These are phyloP conservation scores for Protobothrops flavoviridis DNA, from an alignment of 2,113 vertebrate genomes.

Conservation along the genomic window DNA sequence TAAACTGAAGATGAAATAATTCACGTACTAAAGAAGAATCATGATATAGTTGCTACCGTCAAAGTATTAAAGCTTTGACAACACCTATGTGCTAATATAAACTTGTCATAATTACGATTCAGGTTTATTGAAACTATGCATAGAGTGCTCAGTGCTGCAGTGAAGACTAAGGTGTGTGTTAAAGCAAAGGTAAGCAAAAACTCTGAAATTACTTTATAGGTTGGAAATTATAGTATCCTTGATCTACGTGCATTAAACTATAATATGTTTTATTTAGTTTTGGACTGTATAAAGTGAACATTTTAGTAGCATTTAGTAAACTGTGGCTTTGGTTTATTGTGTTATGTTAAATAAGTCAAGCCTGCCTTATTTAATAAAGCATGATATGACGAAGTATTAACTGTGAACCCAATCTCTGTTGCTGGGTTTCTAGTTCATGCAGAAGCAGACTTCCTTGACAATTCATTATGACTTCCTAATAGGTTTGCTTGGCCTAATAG, in stretches of 20 bases:
- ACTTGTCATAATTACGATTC: not conserved
- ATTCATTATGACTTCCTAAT: not conserved
- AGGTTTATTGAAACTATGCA: constrained; percentile 5
- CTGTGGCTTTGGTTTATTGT: not conserved
- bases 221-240: not conserved
- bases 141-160: not conserved
- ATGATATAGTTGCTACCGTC: not conserved
- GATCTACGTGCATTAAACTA: not conserved
- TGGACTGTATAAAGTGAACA: not conserved
- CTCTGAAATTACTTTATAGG: not conserved
- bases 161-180: not conserved
- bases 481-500: not conserved
- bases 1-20: not conserved
- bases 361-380: not conserved
- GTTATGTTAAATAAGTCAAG: not conserved
- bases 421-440: not conserved
- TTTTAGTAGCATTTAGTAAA: not conserved
- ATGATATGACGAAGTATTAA: not conserved
- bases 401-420: not conserved
- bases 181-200: not conserved
- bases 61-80: not conserved
- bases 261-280: not conserved
- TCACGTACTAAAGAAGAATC: not conserved
- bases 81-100: not conserved
- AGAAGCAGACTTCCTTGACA: not conserved